These are phyloP conservation scores for Plectus sambesii DNA, from an alignment of 1,140 invertebrate genomes.

Conservation along the genomic window DNA sequence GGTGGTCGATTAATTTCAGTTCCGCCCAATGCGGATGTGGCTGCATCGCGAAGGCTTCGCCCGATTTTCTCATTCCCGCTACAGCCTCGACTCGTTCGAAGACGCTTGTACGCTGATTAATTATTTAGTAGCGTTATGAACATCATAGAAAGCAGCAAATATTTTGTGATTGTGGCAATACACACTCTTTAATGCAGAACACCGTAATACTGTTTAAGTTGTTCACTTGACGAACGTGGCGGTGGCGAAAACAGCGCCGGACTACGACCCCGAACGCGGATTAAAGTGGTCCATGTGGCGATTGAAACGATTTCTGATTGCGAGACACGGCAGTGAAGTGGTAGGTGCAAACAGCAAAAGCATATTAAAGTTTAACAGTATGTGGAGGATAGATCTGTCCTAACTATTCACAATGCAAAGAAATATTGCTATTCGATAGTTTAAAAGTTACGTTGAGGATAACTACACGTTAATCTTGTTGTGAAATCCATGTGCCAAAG, in stretches of 20 bases:
- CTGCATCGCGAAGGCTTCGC: slow-evolving; percentile 52
- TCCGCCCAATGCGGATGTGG: slow-evolving; percentile 50
- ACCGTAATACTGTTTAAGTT: slow-evolving; percentile 34
- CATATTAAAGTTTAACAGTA: background rate
- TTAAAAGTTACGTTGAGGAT: too few species aligned
- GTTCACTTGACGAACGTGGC: slow-evolving; percentile 53
- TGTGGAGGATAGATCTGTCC: too few species aligned
- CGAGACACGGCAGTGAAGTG: slow-evolving; percentile 47
- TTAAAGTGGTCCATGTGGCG: slow-evolving; percentile 51
- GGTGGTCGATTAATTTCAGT: slow-evolving; percentile 43
- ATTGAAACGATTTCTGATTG: slow-evolving; percentile 47
- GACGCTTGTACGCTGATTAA: slow-evolving; percentile 47
- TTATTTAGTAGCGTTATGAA: too few species aligned
- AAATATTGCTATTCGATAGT: too few species aligned
- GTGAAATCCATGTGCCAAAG: too few species aligned
- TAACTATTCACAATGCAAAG: too few species aligned
- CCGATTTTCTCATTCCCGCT: slow-evolving; percentile 50
- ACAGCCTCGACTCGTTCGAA: slow-evolving; percentile 49
- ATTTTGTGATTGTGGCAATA: slow-evolving; percentile 8
- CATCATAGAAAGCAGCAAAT: too few species aligned
- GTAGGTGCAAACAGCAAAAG: slow-evolving; percentile 30
- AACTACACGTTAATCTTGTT: too few species aligned
- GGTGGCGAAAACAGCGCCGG: slow-evolving; percentile 51
- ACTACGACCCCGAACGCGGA: slow-evolving; percentile 52
- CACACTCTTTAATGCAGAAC: slow-evolving; percentile 9